Evolutionary conservation across 1,140 invertebrate species (phyloP).

Genomic region (Melitaea cinxia): DNA sequence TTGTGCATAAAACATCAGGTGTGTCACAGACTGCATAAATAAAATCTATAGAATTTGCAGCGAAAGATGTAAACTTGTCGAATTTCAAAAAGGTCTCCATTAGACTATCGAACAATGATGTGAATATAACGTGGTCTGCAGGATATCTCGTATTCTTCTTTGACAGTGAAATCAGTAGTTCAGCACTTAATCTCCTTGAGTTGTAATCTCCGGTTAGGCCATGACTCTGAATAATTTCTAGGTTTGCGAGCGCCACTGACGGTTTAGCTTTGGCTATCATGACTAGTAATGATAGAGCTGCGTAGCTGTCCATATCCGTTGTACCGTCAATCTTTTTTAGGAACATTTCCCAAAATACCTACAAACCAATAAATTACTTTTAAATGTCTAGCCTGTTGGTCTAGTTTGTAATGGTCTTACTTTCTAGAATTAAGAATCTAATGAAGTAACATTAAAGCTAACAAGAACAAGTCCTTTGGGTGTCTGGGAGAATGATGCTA

Average conservation of each 20-base stretch:
- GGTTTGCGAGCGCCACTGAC: constrained; percentile 81
- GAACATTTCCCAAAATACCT: constrained; percentile 92
- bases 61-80: constrained; percentile 66
- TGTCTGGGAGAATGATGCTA: too few relatives aligned
- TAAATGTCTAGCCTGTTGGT: too few relatives aligned
- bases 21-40: constrained; percentile 76
- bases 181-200: constrained; percentile 61
- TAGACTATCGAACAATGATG: constrained; percentile 60
- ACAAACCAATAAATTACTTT: constrained; percentile 34
- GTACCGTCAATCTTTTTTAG: constrained; percentile 88
- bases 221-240: constrained; percentile 80
- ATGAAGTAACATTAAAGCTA: too few relatives aligned
- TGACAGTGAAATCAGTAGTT: constrained; percentile 63
- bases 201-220: constrained; percentile 73
- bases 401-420: too few relatives aligned
- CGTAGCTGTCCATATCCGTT: constrained; percentile 85
- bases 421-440: too few relatives aligned
- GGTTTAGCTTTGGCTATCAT: constrained; percentile 85
- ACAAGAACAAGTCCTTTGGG: too few relatives aligned
- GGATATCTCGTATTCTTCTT: constrained; percentile 70
- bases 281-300: constrained; percentile 87
- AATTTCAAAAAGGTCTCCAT: constrained; percentile 68
- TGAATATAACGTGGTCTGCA: constrained; percentile 63
- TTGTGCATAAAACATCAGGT: constrained; percentile 65
- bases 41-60: constrained; percentile 64